phyloP scores from a whole-genome alignment of 2,797 vertebrate genomes.

The Heliangelus exortis region DNA sequence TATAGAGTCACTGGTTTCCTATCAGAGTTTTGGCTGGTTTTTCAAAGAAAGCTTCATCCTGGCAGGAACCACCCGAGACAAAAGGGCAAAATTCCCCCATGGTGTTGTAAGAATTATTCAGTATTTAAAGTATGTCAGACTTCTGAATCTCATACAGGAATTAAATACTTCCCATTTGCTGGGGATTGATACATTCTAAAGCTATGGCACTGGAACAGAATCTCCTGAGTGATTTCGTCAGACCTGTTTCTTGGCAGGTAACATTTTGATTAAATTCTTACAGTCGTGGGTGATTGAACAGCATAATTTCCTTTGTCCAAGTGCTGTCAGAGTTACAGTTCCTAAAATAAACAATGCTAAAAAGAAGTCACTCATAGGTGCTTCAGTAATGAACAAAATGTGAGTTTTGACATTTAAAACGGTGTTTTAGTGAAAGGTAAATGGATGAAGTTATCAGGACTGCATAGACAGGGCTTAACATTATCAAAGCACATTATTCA shows the following conservation, averaged over 20 bases:
- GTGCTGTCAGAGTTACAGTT: not conserved
- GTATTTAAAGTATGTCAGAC: not conserved
- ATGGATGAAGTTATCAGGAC: not conserved
- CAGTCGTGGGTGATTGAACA: not conserved
- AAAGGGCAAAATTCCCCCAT: not conserved
- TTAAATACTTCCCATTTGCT: not conserved
- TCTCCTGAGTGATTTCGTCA: not conserved
- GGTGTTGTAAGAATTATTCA: not conserved
- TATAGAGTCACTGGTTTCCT: not conserved
- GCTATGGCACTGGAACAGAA: not conserved
- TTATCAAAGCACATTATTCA: not conserved
- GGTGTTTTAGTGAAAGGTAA: not conserved
- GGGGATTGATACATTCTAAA: not conserved
- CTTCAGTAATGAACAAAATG: constrained; percentile 5
- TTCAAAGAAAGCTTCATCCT: not conserved
- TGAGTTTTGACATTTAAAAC: not conserved
- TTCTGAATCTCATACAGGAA: not conserved
- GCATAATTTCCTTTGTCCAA: not conserved
- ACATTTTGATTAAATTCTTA: constrained; percentile 26
- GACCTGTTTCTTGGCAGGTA: constrained; percentile 1
- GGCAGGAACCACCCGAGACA: rapidly evolving
- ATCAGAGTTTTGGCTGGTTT: not conserved
- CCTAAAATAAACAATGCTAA: not conserved
- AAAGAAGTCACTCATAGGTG: not conserved
- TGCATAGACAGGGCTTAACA: not conserved